Conservation (phyloP, 2,113 vertebrate genomes). For the Aspidoscelis tigris region DNA sequence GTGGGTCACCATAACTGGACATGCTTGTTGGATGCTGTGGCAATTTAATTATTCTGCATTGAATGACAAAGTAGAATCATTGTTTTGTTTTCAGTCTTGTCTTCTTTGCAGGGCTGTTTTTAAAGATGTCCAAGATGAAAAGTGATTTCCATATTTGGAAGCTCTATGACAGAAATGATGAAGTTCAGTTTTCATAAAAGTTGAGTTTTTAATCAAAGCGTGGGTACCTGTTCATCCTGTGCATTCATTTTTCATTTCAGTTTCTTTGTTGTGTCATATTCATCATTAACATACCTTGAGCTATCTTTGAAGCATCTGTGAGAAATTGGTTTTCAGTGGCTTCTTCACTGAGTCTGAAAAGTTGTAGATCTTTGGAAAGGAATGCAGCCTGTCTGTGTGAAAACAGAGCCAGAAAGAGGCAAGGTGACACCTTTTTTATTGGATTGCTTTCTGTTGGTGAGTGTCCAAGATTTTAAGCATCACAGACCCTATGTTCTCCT, state of each 20-base stretch:
- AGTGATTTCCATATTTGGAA: not conserved
- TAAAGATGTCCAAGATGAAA: not conserved
- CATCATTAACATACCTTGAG: conserved; percentile 1
- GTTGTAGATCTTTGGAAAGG: conserved; percentile 2
- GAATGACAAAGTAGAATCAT: not conserved
- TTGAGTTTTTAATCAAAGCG: not conserved
- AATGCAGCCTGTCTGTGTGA: conserved; percentile 22
- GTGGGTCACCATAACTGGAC: no score
- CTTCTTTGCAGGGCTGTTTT: not conserved
- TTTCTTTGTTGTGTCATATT: not conserved
- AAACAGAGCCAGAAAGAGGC: not conserved
- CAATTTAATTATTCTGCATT: not conserved
- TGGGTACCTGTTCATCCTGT: no score
- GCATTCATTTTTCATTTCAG: not conserved
- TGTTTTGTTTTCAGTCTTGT: not conserved
- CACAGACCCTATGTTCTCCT: conserved; percentile 18
- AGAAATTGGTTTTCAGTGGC: conserved; percentile 35
- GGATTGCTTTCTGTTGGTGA: conserved; percentile 33
- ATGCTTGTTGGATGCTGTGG: not conserved
- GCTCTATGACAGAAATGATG: not conserved
- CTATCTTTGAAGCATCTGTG: not conserved
- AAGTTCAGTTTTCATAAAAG: not conserved
- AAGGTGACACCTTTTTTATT: conserved; percentile 30
- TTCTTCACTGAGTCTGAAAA: conserved; percentile 13
- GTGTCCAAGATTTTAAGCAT: conserved; percentile 33